Base-by-base conservation (phyloP, 2,113 vertebrate species). In the Callipepla squamata region DNA sequence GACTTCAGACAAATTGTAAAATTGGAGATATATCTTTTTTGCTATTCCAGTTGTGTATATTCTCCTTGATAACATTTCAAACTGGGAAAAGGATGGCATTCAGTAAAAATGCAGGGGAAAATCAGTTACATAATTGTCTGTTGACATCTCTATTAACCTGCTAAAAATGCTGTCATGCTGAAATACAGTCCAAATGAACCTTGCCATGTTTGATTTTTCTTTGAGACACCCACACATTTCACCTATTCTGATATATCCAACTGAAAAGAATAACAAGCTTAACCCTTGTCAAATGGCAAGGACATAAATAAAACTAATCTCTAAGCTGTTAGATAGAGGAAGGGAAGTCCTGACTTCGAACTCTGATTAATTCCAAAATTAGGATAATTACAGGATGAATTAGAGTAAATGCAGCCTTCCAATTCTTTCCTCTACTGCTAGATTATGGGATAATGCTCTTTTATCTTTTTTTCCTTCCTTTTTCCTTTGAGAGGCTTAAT, bases 171-270 rank as follows among this genome's bases (percentile, higher is more conserved):
- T 88, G 42, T 26, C 14, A 75, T 78, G 34, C 38, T 77, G 68
- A 93, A 94, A 88, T 34, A 65, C 19, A 12, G 34, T 80, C 93
- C 68, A 85, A 92, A 93, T 63, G 34, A 93, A 91, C 47, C 48
- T 80, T 67, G 73, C 51, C 16, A 67, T 34, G 53, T 83, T 80
- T 93, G 72, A 77, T 85, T 74, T 88, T 87, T 80, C 59, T 70
- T 7, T 50, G 17, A 81, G 26, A 78, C 25, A 47, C 5, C 3
- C 16, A n/a, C 19, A 72, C 78, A 57, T 92, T 81, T 38, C 87
- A 77, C 28, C 42, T 26, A 21, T 82, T 80, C 11, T 82, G 25
- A 13, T 82, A 25, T 16, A 63, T 21, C 6, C 28, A 70, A 4
- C 19, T 73, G 79, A 78, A 47, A 80, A 77, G 11, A 66, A 16